These are phyloP conservation scores for Latheticus oryzae DNA, from an alignment of 2,888 invertebrate genomes.

Conservation along the genomic window DNA sequence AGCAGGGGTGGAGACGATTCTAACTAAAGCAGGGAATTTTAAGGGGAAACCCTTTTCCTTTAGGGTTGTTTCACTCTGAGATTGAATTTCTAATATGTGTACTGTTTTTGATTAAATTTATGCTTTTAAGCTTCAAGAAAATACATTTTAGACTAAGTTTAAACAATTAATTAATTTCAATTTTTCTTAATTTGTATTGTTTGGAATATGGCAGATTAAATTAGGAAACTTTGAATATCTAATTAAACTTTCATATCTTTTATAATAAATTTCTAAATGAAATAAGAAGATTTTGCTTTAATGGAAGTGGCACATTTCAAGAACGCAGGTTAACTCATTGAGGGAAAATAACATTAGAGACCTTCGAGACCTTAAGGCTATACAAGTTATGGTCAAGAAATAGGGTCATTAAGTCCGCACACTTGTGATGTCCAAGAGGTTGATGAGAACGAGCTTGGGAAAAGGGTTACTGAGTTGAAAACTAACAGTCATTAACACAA, in stretches of 20 bases:
- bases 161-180: too few species aligned
- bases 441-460: not conserved
- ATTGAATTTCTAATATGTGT: constrained; percentile 67
- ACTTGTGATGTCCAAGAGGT: constrained; percentile 46
- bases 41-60: constrained; percentile 63
- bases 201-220: constrained; percentile 64
- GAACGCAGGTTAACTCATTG: constrained; percentile 49
- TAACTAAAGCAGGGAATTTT: constrained; percentile 58
- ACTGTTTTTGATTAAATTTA: constrained; percentile 67
- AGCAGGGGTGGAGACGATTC: constrained; percentile 47
- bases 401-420: constrained; percentile 46
- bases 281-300: too few species aligned
- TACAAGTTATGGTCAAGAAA: constrained; percentile 50
- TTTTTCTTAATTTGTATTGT: too few species aligned
- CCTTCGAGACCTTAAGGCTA: constrained; percentile 44
- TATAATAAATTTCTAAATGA: constrained; percentile 4
- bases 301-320: constrained; percentile 46
- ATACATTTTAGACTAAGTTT: too few species aligned
- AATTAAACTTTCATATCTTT: constrained; percentile 5
- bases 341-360: constrained; percentile 42
- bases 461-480: constrained; percentile 2
- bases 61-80: constrained; percentile 64
- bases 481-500: too few species aligned
- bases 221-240: constrained; percentile 63
- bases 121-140: constrained; percentile 51